These are phyloP conservation scores for Phytoseiulus persimilis DNA, from an alignment of 2,888 invertebrate species.

Conservation along the genomic window DNA sequence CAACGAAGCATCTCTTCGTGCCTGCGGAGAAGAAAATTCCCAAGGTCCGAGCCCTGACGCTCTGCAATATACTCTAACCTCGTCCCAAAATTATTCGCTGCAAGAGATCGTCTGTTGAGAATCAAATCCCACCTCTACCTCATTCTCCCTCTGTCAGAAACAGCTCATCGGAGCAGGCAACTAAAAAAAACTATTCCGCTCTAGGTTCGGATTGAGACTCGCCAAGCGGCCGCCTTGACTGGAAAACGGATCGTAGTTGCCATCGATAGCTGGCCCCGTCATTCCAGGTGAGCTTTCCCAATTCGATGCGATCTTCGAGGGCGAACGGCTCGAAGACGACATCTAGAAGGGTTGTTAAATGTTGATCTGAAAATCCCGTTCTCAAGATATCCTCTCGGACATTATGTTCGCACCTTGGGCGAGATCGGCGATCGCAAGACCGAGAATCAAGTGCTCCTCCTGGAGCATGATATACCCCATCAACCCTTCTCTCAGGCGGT, in stretches of 20 bases:
- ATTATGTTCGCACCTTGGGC: constrained; percentile 87
- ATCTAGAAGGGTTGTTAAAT: too few species aligned
- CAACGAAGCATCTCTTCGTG: constrained; percentile 70
- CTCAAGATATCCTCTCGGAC: constrained; percentile 57
- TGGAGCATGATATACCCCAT: constrained; percentile 95
- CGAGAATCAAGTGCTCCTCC: constrained; percentile 84
- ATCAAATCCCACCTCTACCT: too few species aligned
- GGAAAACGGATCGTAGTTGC: constrained; percentile 85
- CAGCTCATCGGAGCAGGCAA: too few species aligned
- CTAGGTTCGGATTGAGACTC: constrained; percentile 78
- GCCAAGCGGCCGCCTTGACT: constrained; percentile 69
- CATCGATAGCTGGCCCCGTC: constrained; percentile 90
- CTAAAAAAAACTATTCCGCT: neutral
- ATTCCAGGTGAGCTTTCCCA: constrained; percentile 69
- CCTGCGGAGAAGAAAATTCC: constrained; percentile 91
- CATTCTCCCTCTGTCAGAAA: too few species aligned
- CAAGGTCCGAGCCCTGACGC: constrained; percentile 53
- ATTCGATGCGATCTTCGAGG: neutral
- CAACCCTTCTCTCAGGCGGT: constrained; percentile 90
- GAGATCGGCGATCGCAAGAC: constrained; percentile 84
- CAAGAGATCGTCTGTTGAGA: too few species aligned
- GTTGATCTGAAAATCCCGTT: too few species aligned
- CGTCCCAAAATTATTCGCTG: too few species aligned
- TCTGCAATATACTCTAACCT: too few species aligned
- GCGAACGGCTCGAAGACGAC: too few species aligned